These are phyloP conservation scores for Drosophila mimetica DNA, from an alignment of 2,888 invertebrate genomes.

Conservation along the genomic window DNA sequence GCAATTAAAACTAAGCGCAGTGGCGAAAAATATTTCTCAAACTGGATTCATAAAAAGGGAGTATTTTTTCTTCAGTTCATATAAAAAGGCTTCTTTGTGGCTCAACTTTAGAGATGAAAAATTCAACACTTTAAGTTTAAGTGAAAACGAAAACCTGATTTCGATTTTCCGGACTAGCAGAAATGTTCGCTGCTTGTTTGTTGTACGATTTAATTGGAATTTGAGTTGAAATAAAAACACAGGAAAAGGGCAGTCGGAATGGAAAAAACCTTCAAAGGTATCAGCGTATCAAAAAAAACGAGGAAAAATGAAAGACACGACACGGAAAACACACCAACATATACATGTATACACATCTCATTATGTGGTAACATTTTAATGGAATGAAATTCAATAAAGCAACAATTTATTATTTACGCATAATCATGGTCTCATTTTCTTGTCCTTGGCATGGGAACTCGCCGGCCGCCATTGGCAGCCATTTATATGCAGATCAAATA, in stretches of 20 bases:
- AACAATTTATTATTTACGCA: constrained; percentile 70
- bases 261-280: constrained; percentile 18
- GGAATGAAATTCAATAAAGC: constrained; percentile 73
- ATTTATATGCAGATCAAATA: constrained; percentile 14
- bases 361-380: constrained; percentile 67
- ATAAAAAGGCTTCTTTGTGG: constrained; percentile 8
- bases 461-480: background rate
- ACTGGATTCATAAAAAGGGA: constrained; percentile 8
- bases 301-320: background rate
- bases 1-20: constrained; percentile 39
- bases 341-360: constrained; percentile 44
- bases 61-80: constrained; percentile 1
- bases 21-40: constrained; percentile 16
- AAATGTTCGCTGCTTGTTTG: constrained; percentile 7
- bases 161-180: background rate
- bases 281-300: constrained; percentile 13
- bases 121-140: background rate
- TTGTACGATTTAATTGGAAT: constrained; percentile 11
- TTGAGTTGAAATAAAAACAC: background rate
- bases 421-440: constrained; percentile 27
- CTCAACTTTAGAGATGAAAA: constrained; percentile 9
- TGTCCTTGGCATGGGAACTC: constrained; percentile 10
- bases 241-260: background rate
- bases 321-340: constrained; percentile 23
- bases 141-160: background rate